A percentile compares a stretch with the other conserved stretches of the same genome.
These are phyloP conservation scores for Pantala flavescens DNA, from an alignment of 1,140 invertebrate species.

Conservation along the genomic window DNA sequence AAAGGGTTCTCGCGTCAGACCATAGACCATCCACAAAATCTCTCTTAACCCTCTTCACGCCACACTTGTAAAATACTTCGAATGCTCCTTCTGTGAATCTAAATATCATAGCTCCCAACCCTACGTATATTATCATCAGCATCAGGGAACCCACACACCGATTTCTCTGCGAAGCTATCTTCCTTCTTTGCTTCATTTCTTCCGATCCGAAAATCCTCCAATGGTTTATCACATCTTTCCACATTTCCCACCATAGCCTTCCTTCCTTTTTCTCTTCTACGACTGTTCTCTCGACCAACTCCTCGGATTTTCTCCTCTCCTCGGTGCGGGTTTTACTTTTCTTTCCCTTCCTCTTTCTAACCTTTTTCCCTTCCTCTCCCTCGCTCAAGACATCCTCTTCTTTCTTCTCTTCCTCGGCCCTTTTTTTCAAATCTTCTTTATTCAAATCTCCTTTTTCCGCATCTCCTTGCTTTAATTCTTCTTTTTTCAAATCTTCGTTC, in stretches of 20 bases:
- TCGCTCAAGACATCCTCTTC: background rate
- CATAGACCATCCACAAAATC: constrained; percentile 74
- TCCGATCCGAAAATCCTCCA: background rate
- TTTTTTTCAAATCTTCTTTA: background rate
- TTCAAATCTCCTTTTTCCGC: background rate
- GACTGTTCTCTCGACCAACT: constrained; percentile 20
- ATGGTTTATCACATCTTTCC: background rate
- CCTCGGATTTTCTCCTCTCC: background rate
- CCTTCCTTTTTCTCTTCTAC: constrained; percentile 23
- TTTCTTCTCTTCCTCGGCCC: background rate
- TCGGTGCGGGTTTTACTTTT: constrained; percentile 18
- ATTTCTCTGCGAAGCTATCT: constrained; percentile 38
- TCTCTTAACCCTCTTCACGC: constrained; percentile 71
- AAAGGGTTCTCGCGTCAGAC: constrained; percentile 63
- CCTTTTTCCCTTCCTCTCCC: constrained; percentile 24
- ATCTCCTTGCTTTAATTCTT: background rate
- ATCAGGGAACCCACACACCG: constrained; percentile 54
- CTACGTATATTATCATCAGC: constrained; percentile 57
- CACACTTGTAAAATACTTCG: constrained; percentile 77
- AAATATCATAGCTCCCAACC: constrained; percentile 66
- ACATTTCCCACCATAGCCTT: background rate
- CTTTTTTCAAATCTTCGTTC: constrained; percentile 19
- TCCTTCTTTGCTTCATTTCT: background rate
- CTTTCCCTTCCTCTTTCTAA: constrained; percentile 22
- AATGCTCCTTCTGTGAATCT: constrained; percentile 68